phyloP scores from a whole-genome alignment of 2,888 invertebrate genomes.

The Psylliodes chrysocephalus region DNA sequence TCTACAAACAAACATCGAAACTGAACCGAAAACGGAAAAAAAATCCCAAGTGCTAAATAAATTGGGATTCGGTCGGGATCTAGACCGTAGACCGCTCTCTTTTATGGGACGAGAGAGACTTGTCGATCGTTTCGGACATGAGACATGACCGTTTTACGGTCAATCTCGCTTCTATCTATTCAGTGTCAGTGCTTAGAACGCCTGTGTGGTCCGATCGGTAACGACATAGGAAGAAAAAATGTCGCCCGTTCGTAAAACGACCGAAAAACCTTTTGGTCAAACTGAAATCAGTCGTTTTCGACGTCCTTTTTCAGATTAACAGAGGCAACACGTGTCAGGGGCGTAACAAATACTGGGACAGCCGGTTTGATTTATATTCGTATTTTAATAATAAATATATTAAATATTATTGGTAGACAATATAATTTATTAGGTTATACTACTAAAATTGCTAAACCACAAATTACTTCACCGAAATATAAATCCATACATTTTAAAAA shows the following conservation, averaged over 20 bases:
- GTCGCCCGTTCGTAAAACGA: conserved; percentile 42
- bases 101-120: conserved; percentile 52
- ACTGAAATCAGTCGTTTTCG: conserved; percentile 42
- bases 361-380: not conserved
- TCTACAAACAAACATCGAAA: not conserved
- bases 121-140: too few relatives aligned
- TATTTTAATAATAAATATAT: too few relatives aligned
- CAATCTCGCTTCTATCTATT: conserved; percentile 49
- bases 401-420: too few relatives aligned
- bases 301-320: conserved; percentile 36
- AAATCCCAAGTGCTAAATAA: conserved; percentile 38
- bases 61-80: conserved; percentile 36
- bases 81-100: conserved; percentile 45
- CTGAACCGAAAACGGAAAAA: conserved; percentile 10
- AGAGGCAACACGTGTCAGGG: not conserved
- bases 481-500: too few relatives aligned
- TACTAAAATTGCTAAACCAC: too few relatives aligned
- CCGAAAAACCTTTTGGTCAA: conserved; percentile 42
- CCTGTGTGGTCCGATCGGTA: conserved; percentile 51
- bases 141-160: conserved; percentile 49
- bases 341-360: not conserved
- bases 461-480: too few relatives aligned
- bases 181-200: conserved; percentile 51
- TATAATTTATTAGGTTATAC: too few relatives aligned
- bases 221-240: conserved; percentile 40